Evolutionary conservation across 2,113 vertebrate species (phyloP), one percentile per base, ranked within the genome.

Genomic region (Vulpes ferrilata): DNA sequence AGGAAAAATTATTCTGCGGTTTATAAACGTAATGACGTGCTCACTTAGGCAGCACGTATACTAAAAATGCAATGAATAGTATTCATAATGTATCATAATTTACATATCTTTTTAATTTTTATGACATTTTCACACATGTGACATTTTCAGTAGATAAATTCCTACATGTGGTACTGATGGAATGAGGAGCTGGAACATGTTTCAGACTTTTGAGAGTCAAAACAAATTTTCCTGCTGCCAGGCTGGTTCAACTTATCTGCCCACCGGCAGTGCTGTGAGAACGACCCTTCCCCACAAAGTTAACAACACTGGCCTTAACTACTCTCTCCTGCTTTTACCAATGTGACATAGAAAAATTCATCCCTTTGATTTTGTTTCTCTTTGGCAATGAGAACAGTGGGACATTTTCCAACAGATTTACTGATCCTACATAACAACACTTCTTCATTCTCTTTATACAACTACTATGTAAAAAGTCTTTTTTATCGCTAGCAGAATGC

Each of bases 271-370:
- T 8, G 0, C 11, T 12, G 23, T 0, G 15, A 20, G 19, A 38
- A 4, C 4, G 12, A 35, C 27, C 65, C 17, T 20, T 59, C 9
- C 25, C 3, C 16, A 15, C 8, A 4, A 13, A 0, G 1, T 67
- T 3, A 43, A 9, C 2, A 5, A 15, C 0, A 7, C 0, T 6
- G 17, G 8, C 11, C 16, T 43, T 27, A 7, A 23, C 2, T 7
- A 38, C 7, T 25, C 2, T 60, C 16, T 71, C 11, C 1, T 13
- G 13, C 43, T 81, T n/a, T 30, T 25, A 48, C 11, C 90, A 76
- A 23, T 9, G 1, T 38, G 15, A 78, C 38, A 53, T 0, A 65
- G 43, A 53, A 43, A 93, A 73, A 78, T 76, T 8, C 15, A 53
- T 11, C 20, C 10, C 55, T 55, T 62, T 0, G 53, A 22, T 60